These are phyloP conservation scores for Caenorhabditis imperialis DNA, from an alignment of 2,888 invertebrate genomes.

Conservation along the genomic window DNA sequence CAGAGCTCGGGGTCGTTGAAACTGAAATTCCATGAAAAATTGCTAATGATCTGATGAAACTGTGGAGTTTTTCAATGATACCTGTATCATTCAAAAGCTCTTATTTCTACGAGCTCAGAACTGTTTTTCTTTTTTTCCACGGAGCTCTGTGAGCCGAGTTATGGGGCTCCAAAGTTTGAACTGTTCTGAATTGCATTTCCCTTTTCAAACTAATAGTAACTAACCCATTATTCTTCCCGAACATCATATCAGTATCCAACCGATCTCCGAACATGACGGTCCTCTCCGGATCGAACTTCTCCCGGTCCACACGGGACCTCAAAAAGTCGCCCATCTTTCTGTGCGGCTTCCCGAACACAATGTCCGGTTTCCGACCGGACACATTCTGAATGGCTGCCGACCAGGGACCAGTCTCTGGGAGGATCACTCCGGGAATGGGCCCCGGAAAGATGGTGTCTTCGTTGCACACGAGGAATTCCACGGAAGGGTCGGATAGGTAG, in stretches of 20 bases:
- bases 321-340: conserved; percentile 77
- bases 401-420: conserved; percentile 85
- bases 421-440: conserved; percentile 57
- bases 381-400: conserved; percentile 89
- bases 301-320: conserved; percentile 79
- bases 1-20: no score
- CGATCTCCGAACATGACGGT: conserved; percentile 94
- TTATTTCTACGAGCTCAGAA: no score
- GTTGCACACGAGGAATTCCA: conserved; percentile 92
- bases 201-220: no score
- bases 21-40: no score
- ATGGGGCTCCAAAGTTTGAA: no score
- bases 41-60: no score
- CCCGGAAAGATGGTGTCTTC: conserved; percentile 90
- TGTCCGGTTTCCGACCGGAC: conserved; percentile 85
- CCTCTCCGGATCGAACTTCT: conserved; percentile 85
- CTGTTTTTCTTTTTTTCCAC: no score
- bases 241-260: conserved; percentile 90
- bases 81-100: no score
- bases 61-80: no score
- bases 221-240: conserved; percentile 88
- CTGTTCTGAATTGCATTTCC: no score
- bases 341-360: conserved; percentile 92
- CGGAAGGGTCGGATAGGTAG: conserved; percentile 86
- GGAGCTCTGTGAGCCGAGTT: no score